Evolutionary conservation across 2,888 invertebrate species (phyloP).

Genomic region (Aspidapion aeneum): DNA sequence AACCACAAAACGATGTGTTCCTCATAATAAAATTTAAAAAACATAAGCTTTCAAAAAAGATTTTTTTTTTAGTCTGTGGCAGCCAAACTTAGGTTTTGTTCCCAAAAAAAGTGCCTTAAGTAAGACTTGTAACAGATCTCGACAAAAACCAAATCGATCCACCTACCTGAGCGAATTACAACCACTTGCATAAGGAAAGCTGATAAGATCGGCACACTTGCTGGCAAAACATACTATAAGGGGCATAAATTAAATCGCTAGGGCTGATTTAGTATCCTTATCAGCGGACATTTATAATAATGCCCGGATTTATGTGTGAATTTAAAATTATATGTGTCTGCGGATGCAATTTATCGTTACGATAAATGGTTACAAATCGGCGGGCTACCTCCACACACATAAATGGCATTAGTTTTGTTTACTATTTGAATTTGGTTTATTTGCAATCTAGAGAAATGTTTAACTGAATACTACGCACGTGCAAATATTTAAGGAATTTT

Average conservation of each 20-base stretch:
- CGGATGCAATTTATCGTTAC: conserved; percentile 14
- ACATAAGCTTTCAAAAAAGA: no score
- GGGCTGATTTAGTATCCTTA: conserved; percentile 22
- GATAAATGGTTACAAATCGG: conserved; percentile 2
- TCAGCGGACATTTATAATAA: conserved; percentile 26
- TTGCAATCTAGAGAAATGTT: no score
- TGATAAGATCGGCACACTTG: not conserved
- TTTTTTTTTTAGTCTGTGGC: no score
- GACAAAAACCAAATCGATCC: not conserved
- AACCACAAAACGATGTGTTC: no score
- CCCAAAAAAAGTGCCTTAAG: no score
- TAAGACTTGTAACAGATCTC: not conserved
- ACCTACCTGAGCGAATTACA: no score
- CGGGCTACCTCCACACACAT: not conserved
- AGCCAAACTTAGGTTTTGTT: no score
- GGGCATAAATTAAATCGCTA: conserved; percentile 22
- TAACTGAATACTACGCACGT: no score
- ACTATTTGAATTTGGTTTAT: not conserved
- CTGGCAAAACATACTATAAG: conserved; percentile 8
- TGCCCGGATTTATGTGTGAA: conserved; percentile 23
- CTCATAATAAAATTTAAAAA: no score
- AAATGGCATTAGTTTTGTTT: not conserved
- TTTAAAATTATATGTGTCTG: conserved; percentile 21
- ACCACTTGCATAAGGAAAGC: not conserved
- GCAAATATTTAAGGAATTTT: no score